Conservation (phyloP, 2,113 vertebrate species). For the Bettongia penicillata region DNA sequence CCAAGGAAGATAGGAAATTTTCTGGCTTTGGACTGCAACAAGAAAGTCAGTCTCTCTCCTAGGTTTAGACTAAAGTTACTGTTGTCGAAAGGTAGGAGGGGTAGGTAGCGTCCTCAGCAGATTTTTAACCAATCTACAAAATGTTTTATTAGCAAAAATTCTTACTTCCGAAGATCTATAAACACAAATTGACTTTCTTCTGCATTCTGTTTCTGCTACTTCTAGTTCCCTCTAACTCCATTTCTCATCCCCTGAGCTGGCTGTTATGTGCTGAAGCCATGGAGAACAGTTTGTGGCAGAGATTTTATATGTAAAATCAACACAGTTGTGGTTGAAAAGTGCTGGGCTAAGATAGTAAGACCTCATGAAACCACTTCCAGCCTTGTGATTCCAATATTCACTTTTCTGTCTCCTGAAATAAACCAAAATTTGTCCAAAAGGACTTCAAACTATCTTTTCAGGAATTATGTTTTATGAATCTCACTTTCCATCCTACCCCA, state of each 20-base stretch:
- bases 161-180: neutral
- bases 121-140: neutral
- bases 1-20: neutral
- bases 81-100: neutral
- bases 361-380: neutral
- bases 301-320: neutral
- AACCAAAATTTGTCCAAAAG: neutral
- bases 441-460: neutral
- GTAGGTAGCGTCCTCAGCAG: neutral
- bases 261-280: neutral
- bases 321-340: neutral
- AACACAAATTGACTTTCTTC: neutral
- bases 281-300: no score
- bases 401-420: constrained; percentile 31
- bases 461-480: constrained; percentile 2
- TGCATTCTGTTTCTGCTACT: no score
- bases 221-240: neutral
- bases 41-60: neutral
- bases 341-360: neutral
- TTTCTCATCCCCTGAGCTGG: neutral
- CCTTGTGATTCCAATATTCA: neutral
- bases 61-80: neutral
- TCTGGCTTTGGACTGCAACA: neutral
- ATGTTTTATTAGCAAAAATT: neutral
- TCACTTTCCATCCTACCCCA: neutral